phyloP scores from a whole-genome alignment of 1,140 invertebrate genomes.

The Drosophila pandora region DNA sequence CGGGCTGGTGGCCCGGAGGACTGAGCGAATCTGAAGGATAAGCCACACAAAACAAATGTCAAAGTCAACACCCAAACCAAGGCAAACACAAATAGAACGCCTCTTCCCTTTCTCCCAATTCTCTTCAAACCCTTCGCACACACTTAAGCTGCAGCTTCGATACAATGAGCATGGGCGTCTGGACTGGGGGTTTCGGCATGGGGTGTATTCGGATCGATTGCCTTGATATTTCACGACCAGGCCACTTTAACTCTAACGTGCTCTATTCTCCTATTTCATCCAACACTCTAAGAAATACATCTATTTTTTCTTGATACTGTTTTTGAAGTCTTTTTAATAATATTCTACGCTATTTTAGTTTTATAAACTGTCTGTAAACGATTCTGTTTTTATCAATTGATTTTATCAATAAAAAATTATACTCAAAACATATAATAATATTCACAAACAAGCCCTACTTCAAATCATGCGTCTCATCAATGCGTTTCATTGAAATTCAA shows the following conservation, averaged over 20 bases:
- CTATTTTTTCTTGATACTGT: no score
- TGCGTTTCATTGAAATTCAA: no score
- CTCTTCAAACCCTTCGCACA: slow-evolving; percentile 20
- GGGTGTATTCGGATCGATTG: slow-evolving; percentile 58
- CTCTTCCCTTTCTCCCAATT: neutral
- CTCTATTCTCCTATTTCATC: slow-evolving; percentile 21
- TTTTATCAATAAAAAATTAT: no score
- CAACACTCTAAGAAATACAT: slow-evolving; percentile 4
- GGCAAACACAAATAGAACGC: slow-evolving; percentile 46
- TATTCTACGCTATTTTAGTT: neutral
- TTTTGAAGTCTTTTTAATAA: no score
- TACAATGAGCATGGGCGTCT: slow-evolving; percentile 52
- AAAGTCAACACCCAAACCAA: slow-evolving; percentile 77
- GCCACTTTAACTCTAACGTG: slow-evolving; percentile 49
- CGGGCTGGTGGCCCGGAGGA: neutral
- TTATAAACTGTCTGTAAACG: neutral
- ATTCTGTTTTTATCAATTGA: no score
- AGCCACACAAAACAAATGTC: slow-evolving; percentile 80
- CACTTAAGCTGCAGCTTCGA: slow-evolving; percentile 53
- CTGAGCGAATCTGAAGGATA: slow-evolving; percentile 67
- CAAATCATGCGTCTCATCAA: no score
- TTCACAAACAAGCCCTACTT: no score
- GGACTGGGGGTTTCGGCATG: slow-evolving; percentile 1
- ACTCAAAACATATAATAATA: no score
- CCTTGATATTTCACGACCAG: slow-evolving; percentile 56